Evolutionary conservation across 2,888 invertebrate genomes (phyloP), one percentile per base, ranked within the genome.

Genomic region (Philaethria dido): DNA sequence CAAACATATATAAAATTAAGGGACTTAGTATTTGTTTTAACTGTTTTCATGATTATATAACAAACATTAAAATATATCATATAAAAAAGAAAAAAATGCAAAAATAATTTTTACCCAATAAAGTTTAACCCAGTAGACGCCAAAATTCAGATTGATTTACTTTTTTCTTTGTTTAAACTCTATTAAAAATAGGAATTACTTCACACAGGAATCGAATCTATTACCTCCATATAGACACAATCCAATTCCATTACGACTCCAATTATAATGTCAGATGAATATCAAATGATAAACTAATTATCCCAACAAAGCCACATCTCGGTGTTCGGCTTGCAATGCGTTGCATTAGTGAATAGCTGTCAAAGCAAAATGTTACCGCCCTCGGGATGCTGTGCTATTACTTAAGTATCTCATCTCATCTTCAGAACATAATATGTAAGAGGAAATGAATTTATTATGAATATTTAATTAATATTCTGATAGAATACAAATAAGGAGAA

Each of bases 321-420:
- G n/a, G n/a, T n/a, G n/a, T n/a, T 20, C 42, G 59, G 22, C 33
- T 63, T 45, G 48, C 14, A 57, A 20, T 42, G 57, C 36, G 39
- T 42, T 59, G 65, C 60, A 65, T 60, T 60, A 65, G 39, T 60
- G 29, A 60, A 33, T 45, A 45, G 45, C 47, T 47, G 60, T 60
- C 60, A 45, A 29, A 18, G 20, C 60, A 4, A 60, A 60, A 47
- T 60, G 45, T 45, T 29, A 47, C 60, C 25, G 18, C 60, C 29
- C 33, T 18, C 20, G 60, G 60, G 60, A 60, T 47, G 60, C 47
- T 60, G 60, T 33, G 45, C 9, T 9, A 45, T 20, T 8, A 29
- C 8, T 20, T 45, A 11, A 20, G 60, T 47, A 4, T 2, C 14
- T 18, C 25, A 22, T 29, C 4, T 22, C 18, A 29, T 45, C 25